A percentile compares a stretch with the other conserved stretches of the same genome.
phyloP scores from a whole-genome alignment of 2,888 invertebrate genomes.

The Malthinus flaveolus region DNA sequence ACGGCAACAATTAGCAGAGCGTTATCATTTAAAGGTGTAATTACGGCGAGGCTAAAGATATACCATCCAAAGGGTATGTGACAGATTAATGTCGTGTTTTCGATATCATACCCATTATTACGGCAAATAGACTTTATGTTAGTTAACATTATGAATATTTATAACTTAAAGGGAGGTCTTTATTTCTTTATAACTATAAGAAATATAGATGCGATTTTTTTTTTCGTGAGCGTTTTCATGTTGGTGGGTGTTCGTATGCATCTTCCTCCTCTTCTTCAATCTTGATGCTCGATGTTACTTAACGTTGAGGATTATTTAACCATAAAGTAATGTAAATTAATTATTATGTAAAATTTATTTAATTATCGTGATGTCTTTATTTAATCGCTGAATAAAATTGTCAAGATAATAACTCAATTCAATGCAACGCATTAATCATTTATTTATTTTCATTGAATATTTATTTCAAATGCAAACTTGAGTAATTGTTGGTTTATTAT shows the following conservation, averaged over 20 bases:
- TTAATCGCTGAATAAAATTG: slow-evolving; percentile 12
- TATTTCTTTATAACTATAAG: no score
- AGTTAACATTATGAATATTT: slow-evolving; percentile 31
- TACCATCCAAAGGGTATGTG: slow-evolving; percentile 24
- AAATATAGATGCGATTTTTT: slow-evolving; percentile 10
- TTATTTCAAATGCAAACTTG: no score
- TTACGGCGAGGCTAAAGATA: slow-evolving; percentile 22
- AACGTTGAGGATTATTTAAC: slow-evolving; percentile 5
- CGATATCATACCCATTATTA: slow-evolving; percentile 32
- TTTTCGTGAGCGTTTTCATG: slow-evolving; percentile 16
- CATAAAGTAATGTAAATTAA: slow-evolving; percentile 14
- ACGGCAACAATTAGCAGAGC: slow-evolving; percentile 15
- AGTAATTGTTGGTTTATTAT: no score
- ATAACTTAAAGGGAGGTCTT: slow-evolving; percentile 33
- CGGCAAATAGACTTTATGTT: slow-evolving; percentile 19
- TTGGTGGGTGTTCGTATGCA: slow-evolving; percentile 17
- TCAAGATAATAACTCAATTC: slow-evolving; percentile 21
- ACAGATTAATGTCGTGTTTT: slow-evolving; percentile 31
- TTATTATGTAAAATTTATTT: slow-evolving; percentile 7
- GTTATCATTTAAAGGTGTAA: slow-evolving; percentile 25
- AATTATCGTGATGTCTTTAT: slow-evolving; percentile 13
- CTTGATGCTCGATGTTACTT: slow-evolving; percentile 1
- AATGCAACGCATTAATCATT: slow-evolving; percentile 11
- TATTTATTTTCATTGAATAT: slow-evolving; percentile 3
- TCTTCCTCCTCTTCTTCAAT: slow-evolving; percentile 3